A percentile compares a stretch with the other conserved stretches of the same genome.
Conservation (phyloP, 1,140 invertebrate species). For the Hyphantria cunea region DNA sequence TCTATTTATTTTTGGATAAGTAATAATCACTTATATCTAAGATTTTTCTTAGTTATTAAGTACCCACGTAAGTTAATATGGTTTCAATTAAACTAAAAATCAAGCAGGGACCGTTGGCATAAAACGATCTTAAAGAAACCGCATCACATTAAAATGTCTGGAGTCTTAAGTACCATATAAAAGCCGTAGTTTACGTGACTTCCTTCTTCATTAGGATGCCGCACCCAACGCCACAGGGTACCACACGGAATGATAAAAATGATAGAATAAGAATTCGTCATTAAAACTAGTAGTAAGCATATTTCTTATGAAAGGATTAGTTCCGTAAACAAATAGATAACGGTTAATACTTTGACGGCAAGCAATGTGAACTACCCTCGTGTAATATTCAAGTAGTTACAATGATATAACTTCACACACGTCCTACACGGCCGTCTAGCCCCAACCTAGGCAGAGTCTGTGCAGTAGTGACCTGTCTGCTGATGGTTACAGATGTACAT, state of each 20-base stretch:
- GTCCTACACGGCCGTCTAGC: too few species aligned
- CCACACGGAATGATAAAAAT: slow-evolving; percentile 5
- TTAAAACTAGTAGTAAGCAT: background rate
- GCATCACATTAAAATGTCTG: slow-evolving; percentile 27
- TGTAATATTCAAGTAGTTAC: too few species aligned
- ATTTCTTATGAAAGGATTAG: background rate
- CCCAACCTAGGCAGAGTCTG: too few species aligned
- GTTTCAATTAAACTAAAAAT: background rate
- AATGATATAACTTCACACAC: too few species aligned
- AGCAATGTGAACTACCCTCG: too few species aligned
- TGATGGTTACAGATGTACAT: too few species aligned
- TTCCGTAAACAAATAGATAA: slow-evolving; percentile 3
- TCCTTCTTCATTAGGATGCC: slow-evolving; percentile 37
- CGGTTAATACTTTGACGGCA: background rate
- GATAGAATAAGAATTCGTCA: background rate
- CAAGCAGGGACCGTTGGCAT: background rate
- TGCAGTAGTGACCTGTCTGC: too few species aligned
- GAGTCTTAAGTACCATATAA: slow-evolving; percentile 23
- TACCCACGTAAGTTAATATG: background rate
- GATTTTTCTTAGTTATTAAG: background rate
- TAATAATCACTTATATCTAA: too few species aligned
- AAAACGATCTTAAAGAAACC: slow-evolving; percentile 12
- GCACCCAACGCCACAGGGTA: background rate
- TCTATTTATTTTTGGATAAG: too few species aligned
- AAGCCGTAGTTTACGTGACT: slow-evolving; percentile 33